Conservation (phyloP, 2,113 vertebrate species). For the Hydrochoerus hydrochaeris region DNA sequence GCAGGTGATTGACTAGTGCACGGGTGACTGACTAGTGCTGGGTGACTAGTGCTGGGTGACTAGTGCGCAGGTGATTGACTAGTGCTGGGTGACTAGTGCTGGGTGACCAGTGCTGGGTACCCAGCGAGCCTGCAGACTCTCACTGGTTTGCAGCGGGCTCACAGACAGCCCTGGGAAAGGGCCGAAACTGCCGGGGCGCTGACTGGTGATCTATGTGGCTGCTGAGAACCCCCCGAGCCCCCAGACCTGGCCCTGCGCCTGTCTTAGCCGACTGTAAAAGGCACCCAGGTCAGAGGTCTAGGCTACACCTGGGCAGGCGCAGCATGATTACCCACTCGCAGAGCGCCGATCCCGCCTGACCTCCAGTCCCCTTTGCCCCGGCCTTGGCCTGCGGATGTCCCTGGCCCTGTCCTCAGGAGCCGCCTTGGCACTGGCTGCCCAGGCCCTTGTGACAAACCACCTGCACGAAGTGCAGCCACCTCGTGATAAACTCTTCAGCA, state of each 20-base stretch:
- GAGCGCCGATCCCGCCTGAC: not conserved
- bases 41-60: no score
- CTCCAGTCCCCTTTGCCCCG: not conserved
- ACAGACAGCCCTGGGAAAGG: accelerated
- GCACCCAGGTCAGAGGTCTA: not conserved
- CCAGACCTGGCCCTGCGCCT: not conserved
- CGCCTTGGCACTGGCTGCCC: no score
- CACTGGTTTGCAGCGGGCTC: accelerated
- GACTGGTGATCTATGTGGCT: not conserved
- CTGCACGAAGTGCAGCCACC: not conserved
- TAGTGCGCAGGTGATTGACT: no score
- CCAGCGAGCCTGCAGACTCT: no score
- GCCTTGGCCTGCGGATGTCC: not conserved
- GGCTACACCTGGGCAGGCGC: not conserved
- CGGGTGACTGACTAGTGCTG: no score
- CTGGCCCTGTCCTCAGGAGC: no score
- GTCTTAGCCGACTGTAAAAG: not conserved
- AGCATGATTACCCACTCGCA: not conserved
- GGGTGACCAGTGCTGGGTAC: no score
- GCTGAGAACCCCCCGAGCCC: not conserved
- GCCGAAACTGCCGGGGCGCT: not conserved
- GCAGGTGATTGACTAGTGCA: no score
- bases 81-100: no score
- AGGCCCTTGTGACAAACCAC: no score
- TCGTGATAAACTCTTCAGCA: not conserved